These are phyloP conservation scores for Patella caerulea DNA, from an alignment of 2,888 invertebrate genomes.

Conservation along the genomic window DNA sequence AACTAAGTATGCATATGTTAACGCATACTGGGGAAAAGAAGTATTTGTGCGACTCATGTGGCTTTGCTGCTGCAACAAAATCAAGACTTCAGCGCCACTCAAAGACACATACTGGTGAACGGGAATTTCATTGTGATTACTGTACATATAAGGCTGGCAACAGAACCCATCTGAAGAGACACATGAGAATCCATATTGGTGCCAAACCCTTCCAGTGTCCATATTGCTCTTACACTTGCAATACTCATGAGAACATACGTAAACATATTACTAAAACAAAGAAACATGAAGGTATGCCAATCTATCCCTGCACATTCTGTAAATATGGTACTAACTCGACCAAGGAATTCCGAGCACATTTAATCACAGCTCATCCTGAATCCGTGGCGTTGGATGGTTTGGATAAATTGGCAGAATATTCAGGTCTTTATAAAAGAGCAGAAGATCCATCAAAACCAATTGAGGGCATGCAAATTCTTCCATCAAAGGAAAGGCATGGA, in stretches of 20 bases:
- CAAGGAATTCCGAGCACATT: constrained; percentile 79
- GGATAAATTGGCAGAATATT: constrained; percentile 53
- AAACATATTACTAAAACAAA: constrained; percentile 87
- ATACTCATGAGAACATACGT: constrained; percentile 84
- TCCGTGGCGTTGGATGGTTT: constrained; percentile 46
- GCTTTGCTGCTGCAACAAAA: constrained; percentile 77
- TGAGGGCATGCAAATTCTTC: constrained; percentile 59
- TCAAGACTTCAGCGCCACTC: constrained; percentile 66
- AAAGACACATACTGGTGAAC: constrained; percentile 67
- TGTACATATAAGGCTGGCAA: constrained; percentile 69
- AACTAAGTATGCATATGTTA: constrained; percentile 86
- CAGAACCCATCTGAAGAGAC: constrained; percentile 66
- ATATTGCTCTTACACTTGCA: constrained; percentile 79
- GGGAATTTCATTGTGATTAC: constrained; percentile 68
- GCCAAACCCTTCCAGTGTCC: constrained; percentile 71
- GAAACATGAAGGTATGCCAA: constrained; percentile 82
- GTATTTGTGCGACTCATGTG: constrained; percentile 87
- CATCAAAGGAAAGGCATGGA: constrained; percentile 48
- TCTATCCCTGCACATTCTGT: constrained; percentile 86
- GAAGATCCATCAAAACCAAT: constrained; percentile 54
- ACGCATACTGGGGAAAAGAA: constrained; percentile 86
- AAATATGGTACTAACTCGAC: constrained; percentile 78
- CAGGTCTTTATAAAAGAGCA: constrained; percentile 57
- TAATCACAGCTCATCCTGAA: constrained; percentile 75
- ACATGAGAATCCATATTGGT: constrained; percentile 71